Percentiles rank a stretch among this genome's conserved stretches.
Evolutionary conservation across 2,113 vertebrate genomes (phyloP).

Genomic region (Amia ocellicauda): DNA sequence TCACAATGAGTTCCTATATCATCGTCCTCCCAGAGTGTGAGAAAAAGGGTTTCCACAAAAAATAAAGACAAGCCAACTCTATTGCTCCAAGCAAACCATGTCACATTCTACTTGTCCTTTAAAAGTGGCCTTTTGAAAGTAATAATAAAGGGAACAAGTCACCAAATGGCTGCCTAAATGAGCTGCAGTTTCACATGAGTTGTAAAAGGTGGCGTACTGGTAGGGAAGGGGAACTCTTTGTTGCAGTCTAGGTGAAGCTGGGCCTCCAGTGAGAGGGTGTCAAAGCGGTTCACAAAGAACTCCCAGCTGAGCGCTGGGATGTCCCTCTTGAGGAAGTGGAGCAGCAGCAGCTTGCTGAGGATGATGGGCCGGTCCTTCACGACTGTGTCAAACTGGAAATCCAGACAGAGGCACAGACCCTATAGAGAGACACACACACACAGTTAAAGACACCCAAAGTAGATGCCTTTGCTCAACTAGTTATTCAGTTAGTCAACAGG

Average conservation of each 20-base stretch:
- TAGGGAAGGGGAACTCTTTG: constrained; percentile 98
- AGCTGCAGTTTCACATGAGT: too few species aligned
- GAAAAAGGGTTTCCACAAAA: too few species aligned
- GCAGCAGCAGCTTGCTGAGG: constrained; percentile 90
- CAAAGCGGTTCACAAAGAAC: constrained; percentile 98
- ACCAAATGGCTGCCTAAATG: too few species aligned
- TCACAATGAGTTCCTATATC: too few species aligned
- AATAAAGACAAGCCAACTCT: too few species aligned
- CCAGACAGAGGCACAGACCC: constrained; percentile 93
- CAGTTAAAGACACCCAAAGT: too few species aligned
- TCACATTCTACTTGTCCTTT: too few species aligned
- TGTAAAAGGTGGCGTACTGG: constrained; percentile 70
- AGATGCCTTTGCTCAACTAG: too few species aligned
- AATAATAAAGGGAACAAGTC: background rate
- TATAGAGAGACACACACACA: constrained; percentile 42
- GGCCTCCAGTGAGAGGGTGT: constrained; percentile 95
- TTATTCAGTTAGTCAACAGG: too few species aligned
- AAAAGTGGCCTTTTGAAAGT: too few species aligned
- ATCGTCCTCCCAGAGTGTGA: too few species aligned
- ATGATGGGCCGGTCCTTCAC: constrained; percentile 94
- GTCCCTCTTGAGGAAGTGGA: constrained; percentile 93
- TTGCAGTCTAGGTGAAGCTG: constrained; percentile 98
- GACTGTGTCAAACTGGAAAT: constrained; percentile 98
- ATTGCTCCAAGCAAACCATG: too few species aligned
- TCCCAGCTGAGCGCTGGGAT: constrained; percentile 98